phyloP scores from a whole-genome alignment of 2,797 vertebrate species.

The Pipistrellus kuhlii region DNA sequence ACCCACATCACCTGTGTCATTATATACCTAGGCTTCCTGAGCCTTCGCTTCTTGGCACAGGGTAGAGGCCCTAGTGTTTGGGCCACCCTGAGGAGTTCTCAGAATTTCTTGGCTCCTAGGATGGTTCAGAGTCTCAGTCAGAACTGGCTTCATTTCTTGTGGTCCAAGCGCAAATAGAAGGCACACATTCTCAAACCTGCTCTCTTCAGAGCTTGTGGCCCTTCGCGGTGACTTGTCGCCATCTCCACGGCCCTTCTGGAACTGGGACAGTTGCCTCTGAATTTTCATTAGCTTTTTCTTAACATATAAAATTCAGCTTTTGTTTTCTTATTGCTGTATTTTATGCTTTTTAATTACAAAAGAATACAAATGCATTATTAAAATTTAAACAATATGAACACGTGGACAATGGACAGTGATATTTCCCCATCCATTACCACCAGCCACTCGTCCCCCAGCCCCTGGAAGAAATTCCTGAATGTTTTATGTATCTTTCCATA shows the following conservation, averaged over 20 bases:
- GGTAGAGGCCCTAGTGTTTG: not conserved
- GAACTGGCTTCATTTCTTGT: constrained; percentile 8
- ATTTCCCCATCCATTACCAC: not conserved
- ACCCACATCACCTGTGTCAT: not conserved
- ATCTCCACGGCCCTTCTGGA: not conserved
- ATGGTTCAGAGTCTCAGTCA: not conserved
- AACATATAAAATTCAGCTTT: constrained; percentile 28
- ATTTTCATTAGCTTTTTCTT: constrained; percentile 14
- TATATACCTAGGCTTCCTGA: not conserved
- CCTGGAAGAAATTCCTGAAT: constrained; percentile 25
- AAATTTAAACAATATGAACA: constrained; percentile 23
- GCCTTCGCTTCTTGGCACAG: not conserved
- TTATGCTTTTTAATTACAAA: constrained; percentile 65
- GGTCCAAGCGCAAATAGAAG: not conserved
- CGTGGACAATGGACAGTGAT: constrained; percentile 28
- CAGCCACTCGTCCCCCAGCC: not conserved
- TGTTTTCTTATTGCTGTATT: constrained; percentile 58
- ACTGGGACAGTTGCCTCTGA: not conserved
- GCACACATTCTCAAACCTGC: not conserved
- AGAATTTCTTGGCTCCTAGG: constrained; percentile 12
- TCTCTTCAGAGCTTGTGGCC: not conserved
- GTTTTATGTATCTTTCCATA: constrained; percentile 3
- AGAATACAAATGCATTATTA: constrained; percentile 32
- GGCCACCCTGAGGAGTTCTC: constrained; percentile 3
- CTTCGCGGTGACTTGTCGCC: not conserved